phyloP scores from a whole-genome alignment of 92 coral and sea anemone species.

The Virgularia gustaviana region DNA sequence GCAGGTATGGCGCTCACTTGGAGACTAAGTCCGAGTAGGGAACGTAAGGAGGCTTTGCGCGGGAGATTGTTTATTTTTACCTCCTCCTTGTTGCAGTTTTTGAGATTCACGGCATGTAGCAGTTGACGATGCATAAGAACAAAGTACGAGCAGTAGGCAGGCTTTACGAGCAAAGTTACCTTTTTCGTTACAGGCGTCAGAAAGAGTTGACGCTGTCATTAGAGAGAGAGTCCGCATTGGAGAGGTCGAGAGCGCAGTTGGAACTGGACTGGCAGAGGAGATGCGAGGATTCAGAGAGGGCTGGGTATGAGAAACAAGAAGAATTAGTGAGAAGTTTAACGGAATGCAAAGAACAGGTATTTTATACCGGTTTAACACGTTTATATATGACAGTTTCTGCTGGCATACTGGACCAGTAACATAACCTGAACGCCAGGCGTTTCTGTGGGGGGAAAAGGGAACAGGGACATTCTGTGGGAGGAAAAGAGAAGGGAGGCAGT shows the following conservation, averaged over 20 bases:
- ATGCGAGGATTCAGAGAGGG: constrained; percentile 90
- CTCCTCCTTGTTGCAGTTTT: constrained; percentile 9
- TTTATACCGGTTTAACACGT: neutral
- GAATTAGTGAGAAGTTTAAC: constrained; percentile 65
- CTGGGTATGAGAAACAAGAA: constrained; percentile 75
- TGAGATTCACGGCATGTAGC: neutral
- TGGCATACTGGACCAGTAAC: neutral
- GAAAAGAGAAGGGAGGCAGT: too few species aligned
- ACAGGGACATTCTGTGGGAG: too few species aligned
- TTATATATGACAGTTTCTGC: neutral
- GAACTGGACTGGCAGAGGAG: constrained; percentile 96
- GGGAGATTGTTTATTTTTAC: constrained; percentile 7
- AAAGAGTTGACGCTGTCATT: constrained; percentile 77
- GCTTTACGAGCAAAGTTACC: too few species aligned
- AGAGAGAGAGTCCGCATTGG: constrained; percentile 76
- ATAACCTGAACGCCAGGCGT: neutral
- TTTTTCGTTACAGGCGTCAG: constrained; percentile 59
- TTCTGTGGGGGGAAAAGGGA: too few species aligned
- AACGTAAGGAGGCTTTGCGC: too few species aligned
- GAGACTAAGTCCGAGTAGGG: too few species aligned
- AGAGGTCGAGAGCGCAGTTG: constrained; percentile 69
- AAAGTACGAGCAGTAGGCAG: neutral
- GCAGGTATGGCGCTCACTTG: constrained; percentile 51
- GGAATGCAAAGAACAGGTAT: constrained; percentile 82
- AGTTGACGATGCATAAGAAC: neutral